Evolutionary conservation across 1,140 invertebrate genomes (phyloP), one percentile per base, ranked within the genome.

Genomic region (Scaptomyza hsui): DNA sequence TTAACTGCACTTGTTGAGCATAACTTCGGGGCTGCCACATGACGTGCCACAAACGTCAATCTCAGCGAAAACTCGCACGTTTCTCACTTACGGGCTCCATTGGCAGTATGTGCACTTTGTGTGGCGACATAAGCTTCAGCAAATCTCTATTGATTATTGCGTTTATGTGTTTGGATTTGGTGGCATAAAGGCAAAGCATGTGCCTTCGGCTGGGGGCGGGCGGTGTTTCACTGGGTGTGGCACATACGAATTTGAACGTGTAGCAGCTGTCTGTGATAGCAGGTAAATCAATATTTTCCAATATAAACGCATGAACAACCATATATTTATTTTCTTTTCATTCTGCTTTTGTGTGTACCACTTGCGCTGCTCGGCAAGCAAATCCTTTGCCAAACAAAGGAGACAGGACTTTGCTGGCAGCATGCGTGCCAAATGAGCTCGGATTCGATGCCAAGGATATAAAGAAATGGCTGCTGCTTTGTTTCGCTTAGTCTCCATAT

Each of bases 211-310:
- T 4, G 3, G 7, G 32, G 0, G 32, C 29, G 10, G 1, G 29
- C 0, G 29, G 4, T 1, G 35, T 2, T 26, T 37, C 37, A 42
- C 37, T 18, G n/a, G 4, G 52, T 57, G 41, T 21, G 53, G 18
- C 24, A 44, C 48, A 44, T 42, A 51, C 55, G 26, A 49, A 59
- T 29, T 51, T 59, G 29, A 63, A 57, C 47, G 68, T 65, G 79
- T 57, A 45, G 73, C 77, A 83, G 79, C 71, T 86, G 81, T 61
- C 82, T 78, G 81, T 88, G 82, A 78, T 88, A 63, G 82, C 82
- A 82, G 82, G 82, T 86, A 88, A 86, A 86, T 86, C 82, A 86
- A 86, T 86, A 86, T 78, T 81, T 88, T 88, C 71, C 82, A 88
- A 88, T 85, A 79, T 77, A 78, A 85, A 85, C 80, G 68, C 63